Evolutionary conservation across 2,113 vertebrate genomes (phyloP).

Genomic region (Eurystomus gularis): DNA sequence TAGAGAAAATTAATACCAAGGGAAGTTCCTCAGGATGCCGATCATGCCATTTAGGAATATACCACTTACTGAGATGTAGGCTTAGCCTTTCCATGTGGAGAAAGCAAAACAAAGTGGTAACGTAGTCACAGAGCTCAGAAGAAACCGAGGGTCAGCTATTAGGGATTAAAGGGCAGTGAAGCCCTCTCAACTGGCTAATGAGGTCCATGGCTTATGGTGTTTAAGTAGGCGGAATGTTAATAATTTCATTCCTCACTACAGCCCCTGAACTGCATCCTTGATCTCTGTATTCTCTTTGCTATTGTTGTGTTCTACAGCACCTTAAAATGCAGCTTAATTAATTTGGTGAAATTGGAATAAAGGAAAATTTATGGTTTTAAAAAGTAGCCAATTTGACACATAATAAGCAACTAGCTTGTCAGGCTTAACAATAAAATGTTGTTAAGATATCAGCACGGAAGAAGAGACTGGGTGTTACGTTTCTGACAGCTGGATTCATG

Average conservation of each 20-base stretch:
- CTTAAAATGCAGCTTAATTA: conserved; percentile 19
- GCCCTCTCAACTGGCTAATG: neutral
- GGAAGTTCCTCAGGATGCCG: neutral
- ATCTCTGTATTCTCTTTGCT: neutral
- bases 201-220: neutral
- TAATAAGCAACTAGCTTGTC: conserved; percentile 29
- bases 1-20: neutral
- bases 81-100: neutral
- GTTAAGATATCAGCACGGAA: neutral
- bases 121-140: neutral
- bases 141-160: neutral
- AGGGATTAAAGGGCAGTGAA: neutral
- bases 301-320: neutral
- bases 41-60: neutral
- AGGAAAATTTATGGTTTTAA: neutral
- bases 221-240: neutral
- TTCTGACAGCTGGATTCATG: conserved; percentile 39
- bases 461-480: neutral
- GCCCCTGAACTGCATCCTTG: neutral
- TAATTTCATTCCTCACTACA: neutral
- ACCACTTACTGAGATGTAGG: neutral
- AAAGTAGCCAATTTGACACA: neutral
- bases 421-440: conserved; percentile 24
- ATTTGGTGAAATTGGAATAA: neutral
- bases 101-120: neutral